phyloP scores from a whole-genome alignment of 1,140 invertebrate genomes.

The Pomacea maculata region DNA sequence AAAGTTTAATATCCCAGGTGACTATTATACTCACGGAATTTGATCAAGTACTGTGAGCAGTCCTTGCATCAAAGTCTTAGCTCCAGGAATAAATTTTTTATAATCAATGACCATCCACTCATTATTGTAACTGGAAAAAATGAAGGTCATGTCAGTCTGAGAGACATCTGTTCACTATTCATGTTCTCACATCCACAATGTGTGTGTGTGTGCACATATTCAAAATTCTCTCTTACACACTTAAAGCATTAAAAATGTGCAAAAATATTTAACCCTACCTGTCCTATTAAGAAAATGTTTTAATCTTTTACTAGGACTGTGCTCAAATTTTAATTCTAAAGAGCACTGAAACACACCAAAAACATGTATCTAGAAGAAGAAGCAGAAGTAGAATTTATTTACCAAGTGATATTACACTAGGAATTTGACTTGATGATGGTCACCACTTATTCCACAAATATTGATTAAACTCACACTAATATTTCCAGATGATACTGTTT shows the following conservation, averaged over 20 bases:
- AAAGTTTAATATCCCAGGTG: neutral
- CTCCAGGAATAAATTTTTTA: constrained; percentile 70
- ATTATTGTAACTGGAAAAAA: constrained; percentile 75
- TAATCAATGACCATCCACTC: constrained; percentile 89
- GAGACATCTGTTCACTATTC: neutral
- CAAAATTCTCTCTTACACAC: too few species aligned
- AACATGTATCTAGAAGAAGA: neutral
- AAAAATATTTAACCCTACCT: neutral
- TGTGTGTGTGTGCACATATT: too few species aligned
- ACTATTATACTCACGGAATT: constrained; percentile 73
- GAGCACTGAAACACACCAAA: too few species aligned
- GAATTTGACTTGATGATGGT: too few species aligned
- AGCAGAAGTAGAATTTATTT: neutral
- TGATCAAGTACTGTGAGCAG: constrained; percentile 86
- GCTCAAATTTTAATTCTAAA: too few species aligned
- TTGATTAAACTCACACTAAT: too few species aligned
- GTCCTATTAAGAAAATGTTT: neutral
- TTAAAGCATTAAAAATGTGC: too few species aligned
- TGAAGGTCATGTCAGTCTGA: neutral
- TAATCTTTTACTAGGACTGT: neutral
- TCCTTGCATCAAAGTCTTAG: constrained; percentile 67
- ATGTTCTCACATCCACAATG: neutral
- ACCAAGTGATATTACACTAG: too few species aligned
- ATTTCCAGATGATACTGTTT: too few species aligned
- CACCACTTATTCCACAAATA: too few species aligned